Percentiles rank a stretch among this genome's conserved stretches.
phyloP scores from a whole-genome alignment of 1,140 invertebrate genomes.

The Pseudomyrmex concolor region DNA sequence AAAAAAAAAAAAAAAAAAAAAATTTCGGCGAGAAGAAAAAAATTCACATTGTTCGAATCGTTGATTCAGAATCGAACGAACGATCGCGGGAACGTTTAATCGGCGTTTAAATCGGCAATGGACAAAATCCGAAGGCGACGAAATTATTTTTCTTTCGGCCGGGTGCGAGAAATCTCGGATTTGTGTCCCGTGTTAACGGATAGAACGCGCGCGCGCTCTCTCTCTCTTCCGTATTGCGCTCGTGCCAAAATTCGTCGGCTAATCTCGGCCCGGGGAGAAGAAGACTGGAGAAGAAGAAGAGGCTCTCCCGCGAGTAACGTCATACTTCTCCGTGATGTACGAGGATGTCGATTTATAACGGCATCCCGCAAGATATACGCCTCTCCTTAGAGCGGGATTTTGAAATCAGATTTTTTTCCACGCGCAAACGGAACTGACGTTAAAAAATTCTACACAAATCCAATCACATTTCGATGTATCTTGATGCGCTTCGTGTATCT shows the following conservation, averaged over 20 bases:
- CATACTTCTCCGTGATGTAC: slow-evolving; percentile 71
- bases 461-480: neutral
- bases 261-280: slow-evolving; percentile 47
- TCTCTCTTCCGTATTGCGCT: slow-evolving; percentile 67
- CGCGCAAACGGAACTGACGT: too few relatives aligned
- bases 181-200: slow-evolving; percentile 25
- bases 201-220: slow-evolving; percentile 55
- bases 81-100: too few relatives aligned
- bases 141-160: too few relatives aligned
- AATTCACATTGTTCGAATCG: too few relatives aligned
- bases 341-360: slow-evolving; percentile 75
- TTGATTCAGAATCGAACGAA: too few relatives aligned
- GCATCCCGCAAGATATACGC: slow-evolving; percentile 58
- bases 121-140: too few relatives aligned
- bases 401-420: slow-evolving; percentile 65
- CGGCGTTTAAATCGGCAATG: too few relatives aligned
- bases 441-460: too few relatives aligned
- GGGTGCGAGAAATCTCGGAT: neutral
- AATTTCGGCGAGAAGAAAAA: too few relatives aligned
- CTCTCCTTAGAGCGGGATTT: neutral
- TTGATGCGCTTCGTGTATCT: neutral
- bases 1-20: too few relatives aligned
- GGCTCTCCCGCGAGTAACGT: slow-evolving; percentile 30
- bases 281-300: neutral
- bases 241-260: slow-evolving; percentile 70